Base-by-base conservation (phyloP, 2,113 vertebrate species). In the Silurus glanis region DNA sequence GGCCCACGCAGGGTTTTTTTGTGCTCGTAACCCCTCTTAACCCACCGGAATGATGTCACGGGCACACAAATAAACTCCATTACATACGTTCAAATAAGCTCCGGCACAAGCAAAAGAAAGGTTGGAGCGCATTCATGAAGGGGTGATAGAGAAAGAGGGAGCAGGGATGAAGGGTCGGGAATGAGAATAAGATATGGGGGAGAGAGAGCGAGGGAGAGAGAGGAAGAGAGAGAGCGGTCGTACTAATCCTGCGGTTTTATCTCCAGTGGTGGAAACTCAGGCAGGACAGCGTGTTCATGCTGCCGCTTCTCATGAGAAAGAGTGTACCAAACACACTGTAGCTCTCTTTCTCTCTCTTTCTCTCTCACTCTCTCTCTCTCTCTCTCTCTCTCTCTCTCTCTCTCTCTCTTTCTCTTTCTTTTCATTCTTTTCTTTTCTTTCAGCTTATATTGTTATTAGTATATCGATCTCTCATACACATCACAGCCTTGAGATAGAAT, bases 61-160 rank as follows among this genome's bases (percentile, higher is more conserved):
- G 93, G 89, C 91, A 91, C 93, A 95, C 94, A 95, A 95, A 95
- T 93, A 95, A 95, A 95, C 94, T 93, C 93, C 92, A 95, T 95
- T 94, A 94, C 92, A 91, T 90, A 92, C 92, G 92, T 93, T 95
- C 92, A 95, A 93, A 94, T 94, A 92, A 94, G 93, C 92, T 86
- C 85, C 88, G 89, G 88, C 89, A 80, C 92, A 72, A 91, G 72
- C 84, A 84, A 84, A 84, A 87, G 86, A 86, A 83, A 91, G 89
- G 86, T 72, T 86, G 86, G 76, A 76, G 28, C 58, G 49, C 85
- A 86, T 90, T 88, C 88, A 84, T 61, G 80, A 88, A 86, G 90
- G 92, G 92, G 92, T 88, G 91, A 69, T 72, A 87, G 83, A 86
- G 90, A 85, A 83, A 74, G 81, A 81, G 84, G 51, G 66, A 49